phyloP scores from a whole-genome alignment of 2,797 vertebrate species.

The Pygocentrus nattereri region DNA sequence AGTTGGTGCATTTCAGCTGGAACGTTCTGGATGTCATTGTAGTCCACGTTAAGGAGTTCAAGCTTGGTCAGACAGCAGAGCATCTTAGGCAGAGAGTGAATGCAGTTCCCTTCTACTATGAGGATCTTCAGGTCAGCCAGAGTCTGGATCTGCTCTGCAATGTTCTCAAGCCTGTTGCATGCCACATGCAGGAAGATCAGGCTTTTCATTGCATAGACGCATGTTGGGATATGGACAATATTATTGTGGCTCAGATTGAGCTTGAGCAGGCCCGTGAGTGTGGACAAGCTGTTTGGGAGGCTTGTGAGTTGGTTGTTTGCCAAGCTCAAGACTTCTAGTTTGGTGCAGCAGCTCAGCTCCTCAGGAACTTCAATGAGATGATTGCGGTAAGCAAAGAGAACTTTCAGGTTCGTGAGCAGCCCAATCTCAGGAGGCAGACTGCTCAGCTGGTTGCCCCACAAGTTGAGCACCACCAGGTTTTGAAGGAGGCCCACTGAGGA shows the following conservation, averaged over 20 bases:
- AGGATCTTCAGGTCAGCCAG: constrained; percentile 87
- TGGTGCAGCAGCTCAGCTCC: constrained; percentile 85
- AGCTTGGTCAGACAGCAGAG: constrained; percentile 84
- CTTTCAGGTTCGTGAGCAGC: constrained; percentile 84
- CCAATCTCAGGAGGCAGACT: constrained; percentile 87
- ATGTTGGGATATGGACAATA: constrained; percentile 84
- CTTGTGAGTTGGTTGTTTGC: constrained; percentile 87
- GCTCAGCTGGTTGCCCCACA: constrained; percentile 87
- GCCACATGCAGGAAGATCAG: constrained; percentile 91
- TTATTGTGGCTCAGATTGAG: constrained; percentile 92
- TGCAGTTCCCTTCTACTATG: constrained; percentile 87
- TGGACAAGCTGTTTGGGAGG: constrained; percentile 81
- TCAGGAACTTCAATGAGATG: constrained; percentile 84
- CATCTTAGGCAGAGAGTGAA: constrained; percentile 84
- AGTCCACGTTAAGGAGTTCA: constrained; percentile 88
- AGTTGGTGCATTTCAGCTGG: constrained; percentile 88
- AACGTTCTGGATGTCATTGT: constrained; percentile 88
- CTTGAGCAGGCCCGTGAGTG: constrained; percentile 82
- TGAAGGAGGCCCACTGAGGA: constrained; percentile 81
- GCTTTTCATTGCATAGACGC: constrained; percentile 85
- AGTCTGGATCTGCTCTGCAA: constrained; percentile 88
- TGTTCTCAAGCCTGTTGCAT: constrained; percentile 87
- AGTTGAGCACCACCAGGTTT: constrained; percentile 89
- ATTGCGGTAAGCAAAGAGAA: constrained; percentile 90
- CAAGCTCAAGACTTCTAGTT: constrained; percentile 88